phyloP scores from a whole-genome alignment of 2,797 vertebrate genomes.

The Amblyraja radiata region DNA sequence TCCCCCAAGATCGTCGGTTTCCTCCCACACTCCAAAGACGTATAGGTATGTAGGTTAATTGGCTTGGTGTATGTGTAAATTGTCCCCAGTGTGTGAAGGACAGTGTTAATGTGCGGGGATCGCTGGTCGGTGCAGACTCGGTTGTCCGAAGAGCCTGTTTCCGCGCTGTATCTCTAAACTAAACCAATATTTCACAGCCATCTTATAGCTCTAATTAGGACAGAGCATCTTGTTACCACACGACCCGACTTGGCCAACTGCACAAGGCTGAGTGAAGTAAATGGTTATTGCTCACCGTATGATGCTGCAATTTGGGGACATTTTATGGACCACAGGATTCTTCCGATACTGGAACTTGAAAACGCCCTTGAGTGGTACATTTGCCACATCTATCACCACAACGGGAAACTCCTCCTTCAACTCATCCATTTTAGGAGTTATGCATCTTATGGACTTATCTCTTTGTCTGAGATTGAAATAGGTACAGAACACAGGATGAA shows the following conservation, averaged over 20 bases:
- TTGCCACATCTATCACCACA: conserved; percentile 71
- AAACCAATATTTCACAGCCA: not conserved
- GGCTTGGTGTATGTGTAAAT: too few relatives aligned
- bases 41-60: too few relatives aligned
- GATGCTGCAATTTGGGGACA: conserved; percentile 75
- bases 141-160: too few relatives aligned
- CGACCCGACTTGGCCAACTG: too few relatives aligned
- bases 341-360: conserved; percentile 74
- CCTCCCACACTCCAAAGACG: too few relatives aligned
- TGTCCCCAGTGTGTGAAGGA: too few relatives aligned
- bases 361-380: conserved; percentile 52
- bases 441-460: conserved; percentile 58
- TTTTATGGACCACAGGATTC: conserved; percentile 62
- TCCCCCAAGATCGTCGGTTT: too few relatives aligned
- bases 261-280: not conserved
- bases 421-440: conserved; percentile 55
- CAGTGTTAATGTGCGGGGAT: too few relatives aligned
- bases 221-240: not conserved
- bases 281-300: conserved; percentile 55
- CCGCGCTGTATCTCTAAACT: too few relatives aligned
- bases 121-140: too few relatives aligned
- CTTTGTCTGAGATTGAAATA: conserved; percentile 44
- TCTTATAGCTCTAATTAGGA: too few relatives aligned
- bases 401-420: conserved; percentile 59
- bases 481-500: not conserved